A percentile compares a stretch with the other conserved stretches of the same genome.
Conservation (phyloP, 2,797 vertebrate species). For the Orientallactaga sibirica region DNA sequence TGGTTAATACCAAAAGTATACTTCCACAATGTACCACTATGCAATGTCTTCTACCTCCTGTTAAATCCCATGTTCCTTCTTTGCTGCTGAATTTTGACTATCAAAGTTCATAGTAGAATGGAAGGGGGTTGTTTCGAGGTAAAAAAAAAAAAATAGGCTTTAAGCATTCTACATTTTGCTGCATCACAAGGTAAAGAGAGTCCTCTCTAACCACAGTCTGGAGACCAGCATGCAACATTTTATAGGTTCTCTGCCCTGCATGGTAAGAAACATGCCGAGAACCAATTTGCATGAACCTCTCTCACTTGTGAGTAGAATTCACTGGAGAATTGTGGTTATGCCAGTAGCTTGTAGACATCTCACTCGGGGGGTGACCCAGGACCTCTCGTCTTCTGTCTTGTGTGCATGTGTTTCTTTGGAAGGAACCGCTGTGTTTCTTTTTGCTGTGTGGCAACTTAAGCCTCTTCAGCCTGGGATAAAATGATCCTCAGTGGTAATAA, state of each 20-base stretch:
- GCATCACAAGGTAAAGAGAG: constrained; percentile 25
- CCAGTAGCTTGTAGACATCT: constrained; percentile 82
- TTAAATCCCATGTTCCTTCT: not conserved
- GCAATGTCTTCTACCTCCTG: not conserved
- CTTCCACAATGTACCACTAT: not conserved
- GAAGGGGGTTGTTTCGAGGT: not conserved
- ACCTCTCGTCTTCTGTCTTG: constrained; percentile 76
- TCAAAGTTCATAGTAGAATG: constrained; percentile 6
- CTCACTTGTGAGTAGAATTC: constrained; percentile 78
- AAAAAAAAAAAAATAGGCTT: not conserved
- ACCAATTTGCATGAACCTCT: constrained; percentile 87
- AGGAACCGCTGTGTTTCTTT: constrained; percentile 81
- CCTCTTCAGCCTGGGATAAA: constrained; percentile 83
- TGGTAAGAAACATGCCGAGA: constrained; percentile 87
- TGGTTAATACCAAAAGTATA: not conserved
- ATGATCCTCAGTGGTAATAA: constrained; percentile 69
- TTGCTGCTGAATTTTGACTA: not conserved
- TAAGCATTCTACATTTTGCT: not conserved
- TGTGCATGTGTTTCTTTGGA: constrained; percentile 87
- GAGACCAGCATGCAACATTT: constrained; percentile 85
- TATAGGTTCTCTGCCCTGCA: constrained; percentile 88
- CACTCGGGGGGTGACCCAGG: constrained; percentile 42
- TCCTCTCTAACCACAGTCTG: constrained; percentile 83
- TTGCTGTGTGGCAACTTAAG: constrained; percentile 87
- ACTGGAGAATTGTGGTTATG: constrained; percentile 67